Base-by-base conservation (phyloP, 2,113 vertebrate genomes). In the Myanophis thanlyinensis region DNA sequence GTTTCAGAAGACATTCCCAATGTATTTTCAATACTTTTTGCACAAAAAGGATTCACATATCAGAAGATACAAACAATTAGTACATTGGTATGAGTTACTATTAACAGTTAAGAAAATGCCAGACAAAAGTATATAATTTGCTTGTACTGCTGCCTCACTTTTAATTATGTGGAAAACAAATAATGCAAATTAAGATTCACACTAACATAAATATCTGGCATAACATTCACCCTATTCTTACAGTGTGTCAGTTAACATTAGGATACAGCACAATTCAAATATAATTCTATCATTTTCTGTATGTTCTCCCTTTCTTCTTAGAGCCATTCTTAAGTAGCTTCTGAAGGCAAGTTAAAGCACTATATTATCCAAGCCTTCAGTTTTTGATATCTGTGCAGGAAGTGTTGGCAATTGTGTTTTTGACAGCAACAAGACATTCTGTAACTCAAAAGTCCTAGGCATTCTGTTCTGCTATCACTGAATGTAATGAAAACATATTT, bases 401-500 rank as follows among this genome's bases (percentile, higher is more conserved):
- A 0, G 73, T 89, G 93, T 90, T 8, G 9, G 94, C 94, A 94
- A 93, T 95, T 96, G 96, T 96, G 94, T 9, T 91, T 93, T 91
- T 96, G 96, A 97, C 96, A 96, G 96, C 85, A 94, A 96, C 95
- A 95, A 96, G 97, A 54, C 92, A 89, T 92, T 87, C 80, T 51
- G 91, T 93, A 94, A 94, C 94, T 94, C 51, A 0, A 91, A 67
- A 94, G 94, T 47, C 0, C 0, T 89, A 91, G 96, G 95, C 96
- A 94, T 96, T 95, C 95, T 97, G 96, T 95, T 97, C 97, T 95
- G 89, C 96, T 95, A 95, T 95, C 95, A 95, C 86, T 95, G 93
- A 95, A 92, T 96, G 95, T 97, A 89, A 25, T 97, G 95, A 96
- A 97, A 97, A 95, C 93, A 91, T 95, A 93, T 95, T 96, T 97